Conservation (phyloP, 2,888 invertebrate species). For the Keiferia lycopersicella region DNA sequence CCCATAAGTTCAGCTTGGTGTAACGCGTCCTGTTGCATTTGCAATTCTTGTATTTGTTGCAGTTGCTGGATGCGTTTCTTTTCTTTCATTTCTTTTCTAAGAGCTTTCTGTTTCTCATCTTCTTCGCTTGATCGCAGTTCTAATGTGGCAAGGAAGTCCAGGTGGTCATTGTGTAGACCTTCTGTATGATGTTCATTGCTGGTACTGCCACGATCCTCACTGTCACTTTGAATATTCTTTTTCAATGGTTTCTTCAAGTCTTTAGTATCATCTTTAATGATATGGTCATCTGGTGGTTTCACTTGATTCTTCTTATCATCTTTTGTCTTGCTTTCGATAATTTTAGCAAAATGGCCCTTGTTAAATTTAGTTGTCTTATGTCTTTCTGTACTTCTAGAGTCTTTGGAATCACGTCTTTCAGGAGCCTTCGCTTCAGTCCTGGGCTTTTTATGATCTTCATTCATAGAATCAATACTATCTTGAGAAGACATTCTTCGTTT, state of each 20-base stretch:
- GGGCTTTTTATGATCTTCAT: slow-evolving; percentile 83
- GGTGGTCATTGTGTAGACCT: slow-evolving; percentile 69
- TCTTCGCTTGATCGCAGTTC: slow-evolving; percentile 82
- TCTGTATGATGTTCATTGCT: slow-evolving; percentile 51
- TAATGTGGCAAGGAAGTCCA: slow-evolving; percentile 81
- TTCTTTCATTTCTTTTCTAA: slow-evolving; percentile 80
- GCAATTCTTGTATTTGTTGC: slow-evolving; percentile 74
- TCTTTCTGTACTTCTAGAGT: slow-evolving; percentile 69
- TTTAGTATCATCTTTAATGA: slow-evolving; percentile 51
- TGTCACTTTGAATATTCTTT: slow-evolving; percentile 55
- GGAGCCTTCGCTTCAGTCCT: slow-evolving; percentile 78
- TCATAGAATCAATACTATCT: slow-evolving; percentile 81
- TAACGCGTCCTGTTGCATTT: slow-evolving; percentile 73
- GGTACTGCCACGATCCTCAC: slow-evolving; percentile 47
- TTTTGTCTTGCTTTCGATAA: slow-evolving; percentile 82
- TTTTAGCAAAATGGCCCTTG: slow-evolving; percentile 81
- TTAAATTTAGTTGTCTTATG: slow-evolving; percentile 80
- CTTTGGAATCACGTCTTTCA: slow-evolving; percentile 87
- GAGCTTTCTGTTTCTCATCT: slow-evolving; percentile 80
- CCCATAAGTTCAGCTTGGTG: slow-evolving; percentile 64
- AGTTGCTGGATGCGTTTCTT: slow-evolving; percentile 78
- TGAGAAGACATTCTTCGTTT: slow-evolving; percentile 91
- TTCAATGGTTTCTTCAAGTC: slow-evolving; percentile 52
- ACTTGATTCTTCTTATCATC: slow-evolving; percentile 82
- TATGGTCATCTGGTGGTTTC: slow-evolving; percentile 72